Evolutionary conservation across 2,888 invertebrate genomes (phyloP), one percentile per base, ranked within the genome.

Genomic region (Metalampra italica): DNA sequence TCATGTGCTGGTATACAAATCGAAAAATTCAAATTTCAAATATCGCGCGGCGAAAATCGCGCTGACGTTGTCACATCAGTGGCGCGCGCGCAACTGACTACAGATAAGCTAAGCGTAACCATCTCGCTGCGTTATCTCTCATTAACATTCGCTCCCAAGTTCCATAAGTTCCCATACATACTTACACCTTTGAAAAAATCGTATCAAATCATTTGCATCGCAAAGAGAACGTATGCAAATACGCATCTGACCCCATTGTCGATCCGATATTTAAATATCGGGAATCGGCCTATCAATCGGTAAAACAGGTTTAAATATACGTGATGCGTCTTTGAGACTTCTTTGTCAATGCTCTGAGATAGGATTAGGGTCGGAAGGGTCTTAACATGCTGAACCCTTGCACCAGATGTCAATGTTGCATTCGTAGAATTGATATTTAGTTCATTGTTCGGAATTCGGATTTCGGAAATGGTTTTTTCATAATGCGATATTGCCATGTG

Each of bases 141-240:
- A 88, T 88, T 87, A 81, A 66, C 86, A 87, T 87, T 83, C 72
- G 68, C 65, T 68, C 71, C 70, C 70, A 68, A 71, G 74, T 64
- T 30, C 14, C 50, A 62, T 60, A 63, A 50, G 50, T 82, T 86
- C 83, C 83, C 86, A 86, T 83, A 81, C 75, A n/a, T 12, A n/a
- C n/a, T n/a, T n/a, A 62, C 66, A 64, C 59, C 60, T 57, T 71
- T 75, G 64, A 76, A 72, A 72, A 75, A 73, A 74, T 76, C 69
- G 73, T 69, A 71, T 68, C 71, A 66, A 69, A 70, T 68, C 67
- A 88, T 88, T 87, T 82, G 82, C 88, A 88, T 82, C 67, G 43
- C 72, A 77, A 85, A 86, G 85, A 79, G 82, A 79, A 72, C 77
- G 63, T 85, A 87, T 86, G 87, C 87, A 86, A 87, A 87, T 83